These are phyloP conservation scores for Perccottus glenii DNA, from an alignment of 2,113 vertebrate species.

Conservation along the genomic window DNA sequence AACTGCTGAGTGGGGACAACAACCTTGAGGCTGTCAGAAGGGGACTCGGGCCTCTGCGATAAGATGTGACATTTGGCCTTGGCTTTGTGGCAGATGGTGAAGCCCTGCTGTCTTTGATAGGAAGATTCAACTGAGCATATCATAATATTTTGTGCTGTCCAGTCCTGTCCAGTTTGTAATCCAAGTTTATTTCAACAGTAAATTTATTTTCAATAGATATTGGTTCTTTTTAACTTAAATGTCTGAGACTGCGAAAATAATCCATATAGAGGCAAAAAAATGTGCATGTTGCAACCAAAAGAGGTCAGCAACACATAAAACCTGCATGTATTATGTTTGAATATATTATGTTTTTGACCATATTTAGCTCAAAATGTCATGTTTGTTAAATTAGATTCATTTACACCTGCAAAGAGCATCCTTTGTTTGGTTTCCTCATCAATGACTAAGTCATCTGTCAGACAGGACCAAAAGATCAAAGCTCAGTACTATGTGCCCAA, in stretches of 20 bases:
- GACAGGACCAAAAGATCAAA: slow-evolving; percentile 25
- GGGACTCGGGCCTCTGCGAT: slow-evolving; percentile 14
- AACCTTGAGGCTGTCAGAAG: slow-evolving; percentile 43
- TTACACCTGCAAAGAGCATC: background rate
- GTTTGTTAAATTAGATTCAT: background rate
- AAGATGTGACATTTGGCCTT: slow-evolving; percentile 47
- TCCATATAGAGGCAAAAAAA: no score
- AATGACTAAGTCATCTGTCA: background rate
- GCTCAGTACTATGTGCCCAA: slow-evolving; percentile 8
- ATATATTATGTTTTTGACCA: no score
- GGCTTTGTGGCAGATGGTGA: slow-evolving; percentile 45
- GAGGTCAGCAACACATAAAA: no score
- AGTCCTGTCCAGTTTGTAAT: no score
- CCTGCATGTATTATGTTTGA: no score
- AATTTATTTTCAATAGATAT: no score
- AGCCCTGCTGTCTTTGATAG: slow-evolving; percentile 37
- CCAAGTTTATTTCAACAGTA: no score
- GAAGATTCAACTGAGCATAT: slow-evolving; percentile 24
- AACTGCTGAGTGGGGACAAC: slow-evolving; percentile 34
- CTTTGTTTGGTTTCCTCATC: background rate
- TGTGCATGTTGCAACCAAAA: no score
- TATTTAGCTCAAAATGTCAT: no score
- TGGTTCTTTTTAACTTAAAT: no score
- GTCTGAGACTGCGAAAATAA: no score
- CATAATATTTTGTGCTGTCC: background rate